phyloP scores from a whole-genome alignment of 2,797 vertebrate species.

The Strix occidentalis region DNA sequence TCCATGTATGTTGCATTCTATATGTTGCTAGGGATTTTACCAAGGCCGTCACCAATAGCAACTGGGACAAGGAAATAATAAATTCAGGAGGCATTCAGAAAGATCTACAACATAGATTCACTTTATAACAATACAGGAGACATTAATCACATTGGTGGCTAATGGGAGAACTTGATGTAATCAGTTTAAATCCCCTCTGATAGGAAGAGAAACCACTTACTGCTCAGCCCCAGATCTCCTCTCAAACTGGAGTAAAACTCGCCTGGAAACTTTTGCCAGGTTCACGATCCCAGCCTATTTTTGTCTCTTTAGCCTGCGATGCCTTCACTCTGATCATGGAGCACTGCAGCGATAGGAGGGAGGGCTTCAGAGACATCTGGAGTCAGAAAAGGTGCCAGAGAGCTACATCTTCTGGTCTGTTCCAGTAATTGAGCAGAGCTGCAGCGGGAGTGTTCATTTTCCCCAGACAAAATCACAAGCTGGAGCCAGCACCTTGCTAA shows the following conservation, averaged over 20 bases:
- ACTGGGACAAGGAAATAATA: conserved; percentile 59
- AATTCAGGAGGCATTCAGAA: conserved; percentile 56
- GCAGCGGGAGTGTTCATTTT: neutral
- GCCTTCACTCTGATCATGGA: neutral
- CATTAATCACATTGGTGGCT: neutral
- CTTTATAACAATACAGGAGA: conserved; percentile 30
- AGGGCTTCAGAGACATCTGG: neutral
- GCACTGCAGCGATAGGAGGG: neutral
- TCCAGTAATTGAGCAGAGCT: conserved; percentile 6
- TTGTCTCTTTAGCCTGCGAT: neutral
- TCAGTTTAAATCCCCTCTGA: conserved; percentile 33
- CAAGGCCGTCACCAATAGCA: conserved; percentile 68
- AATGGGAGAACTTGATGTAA: neutral
- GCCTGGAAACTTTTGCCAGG: conserved; percentile 5
- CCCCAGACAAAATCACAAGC: neutral
- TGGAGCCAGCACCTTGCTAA: neutral
- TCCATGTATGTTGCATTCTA: conserved; percentile 65
- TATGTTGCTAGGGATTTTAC: conserved; percentile 63
- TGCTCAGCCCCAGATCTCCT: neutral
- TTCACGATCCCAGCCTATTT: neutral
- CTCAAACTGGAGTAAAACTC: conserved; percentile 18
- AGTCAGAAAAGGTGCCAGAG: conserved; percentile 42
- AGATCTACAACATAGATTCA: conserved; percentile 41
- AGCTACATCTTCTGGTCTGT: conserved; percentile 55
- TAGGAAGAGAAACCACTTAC: neutral